Conservation (phyloP, 2,797 vertebrate species). For the Melanotaenia parkinsoni region DNA sequence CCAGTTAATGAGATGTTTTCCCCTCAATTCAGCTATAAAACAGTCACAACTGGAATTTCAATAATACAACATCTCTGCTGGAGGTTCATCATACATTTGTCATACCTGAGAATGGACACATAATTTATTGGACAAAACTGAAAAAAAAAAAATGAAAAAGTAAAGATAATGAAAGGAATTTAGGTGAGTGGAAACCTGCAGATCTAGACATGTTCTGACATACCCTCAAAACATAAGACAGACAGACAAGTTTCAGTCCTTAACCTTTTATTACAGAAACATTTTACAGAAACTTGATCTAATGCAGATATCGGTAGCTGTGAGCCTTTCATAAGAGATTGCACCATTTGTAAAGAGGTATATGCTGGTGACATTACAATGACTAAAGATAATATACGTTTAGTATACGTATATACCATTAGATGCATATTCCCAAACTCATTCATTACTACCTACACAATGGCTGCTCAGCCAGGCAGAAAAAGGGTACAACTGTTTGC, state of each 20-base stretch:
- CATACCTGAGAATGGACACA: background rate
- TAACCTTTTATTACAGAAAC: slow-evolving; percentile 39
- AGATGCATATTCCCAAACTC: slow-evolving; percentile 7
- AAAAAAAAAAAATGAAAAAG: background rate
- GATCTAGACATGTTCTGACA: background rate
- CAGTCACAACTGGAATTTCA: slow-evolving; percentile 24
- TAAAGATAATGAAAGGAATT: slow-evolving; percentile 1
- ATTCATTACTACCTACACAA: slow-evolving; percentile 25
- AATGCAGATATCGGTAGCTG: background rate
- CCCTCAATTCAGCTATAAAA: slow-evolving; percentile 21
- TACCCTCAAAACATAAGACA: background rate
- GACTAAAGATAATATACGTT: background rate
- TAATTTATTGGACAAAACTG: background rate
- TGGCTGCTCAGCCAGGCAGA: background rate
- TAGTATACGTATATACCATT: slow-evolving; percentile 4
- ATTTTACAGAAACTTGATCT: slow-evolving; percentile 15
- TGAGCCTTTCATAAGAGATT: slow-evolving; percentile 3
- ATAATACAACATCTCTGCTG: background rate
- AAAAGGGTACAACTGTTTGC: background rate
- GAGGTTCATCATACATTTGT: background rate
- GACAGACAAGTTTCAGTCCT: background rate
- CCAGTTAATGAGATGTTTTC: background rate
- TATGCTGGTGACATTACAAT: background rate
- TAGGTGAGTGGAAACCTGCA: slow-evolving; percentile 1
- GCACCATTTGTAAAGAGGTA: background rate